Base-by-base conservation (phyloP, 2,797 vertebrate species). In the Carapus acus region DNA sequence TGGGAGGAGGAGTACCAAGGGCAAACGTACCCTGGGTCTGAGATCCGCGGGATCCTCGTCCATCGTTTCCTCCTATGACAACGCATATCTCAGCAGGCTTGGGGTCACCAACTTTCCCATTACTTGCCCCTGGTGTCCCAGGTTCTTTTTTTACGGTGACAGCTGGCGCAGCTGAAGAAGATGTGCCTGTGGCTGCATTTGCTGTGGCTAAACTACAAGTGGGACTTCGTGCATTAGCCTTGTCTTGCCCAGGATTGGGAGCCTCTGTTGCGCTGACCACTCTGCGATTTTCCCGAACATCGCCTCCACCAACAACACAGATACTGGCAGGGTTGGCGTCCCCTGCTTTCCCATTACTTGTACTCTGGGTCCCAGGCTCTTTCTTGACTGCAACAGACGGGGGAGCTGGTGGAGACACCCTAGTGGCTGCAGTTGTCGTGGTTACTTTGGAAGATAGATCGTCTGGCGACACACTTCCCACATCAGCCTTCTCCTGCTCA, bases 31-130 rank as follows among this genome's bases (percentile, higher is more conserved):
- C 96, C 15, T 96, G 92, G 2, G 92, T 88, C 86, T 94, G 96
- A 76, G 94, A 88, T 84, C 91, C 92, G 64, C 93, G 92, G 57
- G 93, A 90, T 1, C 89, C 48, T 62, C 76, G 78, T 43, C 73
- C 71, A 21, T 84, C 81, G 43, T 63, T 80, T 56, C 92, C 93
- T 0, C 95, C 96, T 8, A 99, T 94, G 69, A 97, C 93, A 77
- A 99, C 95, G 4, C 95, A 99, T 85, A 99, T 99, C 83, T 99
- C 96, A 0, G 95, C 94, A 0, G 96, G 96, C 0, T 92, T 90
- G n/a, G 83, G 78, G 0, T 89, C 70, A 2, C 87, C 88, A 0
- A 91, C 90, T 69, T 94, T 94, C 15, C 88, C 87, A 0, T 80
- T 93, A 80, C 90, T 94, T 62, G 91, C 86, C 67, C 92, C 89